Evolutionary conservation across 2,113 vertebrate species (phyloP).

Genomic region (Deroptyus accipitrinus): DNA sequence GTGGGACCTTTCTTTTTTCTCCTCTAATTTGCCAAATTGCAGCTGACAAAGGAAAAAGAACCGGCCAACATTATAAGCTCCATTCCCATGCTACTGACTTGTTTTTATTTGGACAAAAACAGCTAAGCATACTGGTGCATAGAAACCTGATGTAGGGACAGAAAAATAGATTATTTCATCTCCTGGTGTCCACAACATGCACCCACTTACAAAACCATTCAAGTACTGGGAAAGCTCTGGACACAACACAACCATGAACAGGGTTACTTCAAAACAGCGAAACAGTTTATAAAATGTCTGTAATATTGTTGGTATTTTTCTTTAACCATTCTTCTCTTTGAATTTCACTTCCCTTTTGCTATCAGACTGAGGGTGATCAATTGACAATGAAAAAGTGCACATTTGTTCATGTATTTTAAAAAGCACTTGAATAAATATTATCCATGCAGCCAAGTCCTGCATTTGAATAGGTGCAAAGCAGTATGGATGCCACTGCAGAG

Average conservation of each 20-base stretch:
- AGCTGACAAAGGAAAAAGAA: not conserved
- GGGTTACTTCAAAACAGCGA: not conserved
- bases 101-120: not conserved
- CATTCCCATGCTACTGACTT: not conserved
- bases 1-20: not conserved
- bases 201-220: not conserved
- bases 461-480: not conserved
- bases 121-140: not conserved
- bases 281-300: not conserved
- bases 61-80: not conserved
- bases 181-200: not conserved
- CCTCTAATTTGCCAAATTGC: not conserved
- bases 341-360: not conserved
- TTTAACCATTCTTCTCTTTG: not conserved
- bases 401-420: conserved; percentile 24
- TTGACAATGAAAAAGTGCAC: conserved; percentile 10
- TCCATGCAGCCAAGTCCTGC: not conserved
- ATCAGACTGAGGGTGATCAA: conserved; percentile 26
- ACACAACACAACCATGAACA: not conserved
- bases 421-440: conserved; percentile 21
- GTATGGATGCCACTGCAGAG: not conserved
- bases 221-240: not conserved
- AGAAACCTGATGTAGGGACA: not conserved
- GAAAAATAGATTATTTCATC: not conserved
- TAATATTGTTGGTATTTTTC: not conserved